These are phyloP conservation scores for Paracyclopina nana DNA, from an alignment of 1,140 invertebrate species.

Conservation along the genomic window DNA sequence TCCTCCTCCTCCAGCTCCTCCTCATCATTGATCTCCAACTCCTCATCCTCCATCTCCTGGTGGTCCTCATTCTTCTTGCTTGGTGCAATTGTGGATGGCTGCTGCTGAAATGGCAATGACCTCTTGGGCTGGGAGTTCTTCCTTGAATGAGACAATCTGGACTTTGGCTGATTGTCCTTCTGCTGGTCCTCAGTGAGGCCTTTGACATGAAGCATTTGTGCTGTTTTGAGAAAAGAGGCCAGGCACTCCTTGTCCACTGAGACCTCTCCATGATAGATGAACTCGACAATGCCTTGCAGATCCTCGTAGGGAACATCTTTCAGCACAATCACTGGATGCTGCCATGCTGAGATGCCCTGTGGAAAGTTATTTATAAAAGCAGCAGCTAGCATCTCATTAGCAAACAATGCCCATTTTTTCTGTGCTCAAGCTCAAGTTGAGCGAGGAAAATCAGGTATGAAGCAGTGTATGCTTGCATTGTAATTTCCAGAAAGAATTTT, in stretches of 20 bases:
- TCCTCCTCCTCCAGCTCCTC: neutral
- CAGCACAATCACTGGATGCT: conserved; percentile 65
- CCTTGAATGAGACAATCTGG: neutral
- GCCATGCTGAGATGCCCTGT: conserved; percentile 35
- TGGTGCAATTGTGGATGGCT: no score
- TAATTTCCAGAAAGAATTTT: no score
- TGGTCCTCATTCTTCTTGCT: neutral
- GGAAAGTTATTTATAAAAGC: no score
- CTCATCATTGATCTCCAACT: neutral
- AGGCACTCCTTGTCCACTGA: conserved; percentile 81
- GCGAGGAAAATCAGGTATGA: no score
- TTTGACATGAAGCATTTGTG: conserved; percentile 74
- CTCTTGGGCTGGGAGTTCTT: conserved; percentile 1
- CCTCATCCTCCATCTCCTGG: neutral
- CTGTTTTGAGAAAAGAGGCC: conserved; percentile 69
- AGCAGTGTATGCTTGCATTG: no score
- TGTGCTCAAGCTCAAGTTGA: no score
- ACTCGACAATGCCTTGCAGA: conserved; percentile 38
- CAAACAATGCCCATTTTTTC: neutral
- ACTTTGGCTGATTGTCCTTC: conserved; percentile 1
- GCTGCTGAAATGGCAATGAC: no score
- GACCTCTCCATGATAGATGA: conserved; percentile 51
- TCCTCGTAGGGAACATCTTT: conserved; percentile 59
- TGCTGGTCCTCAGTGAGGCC: conserved; percentile 54
- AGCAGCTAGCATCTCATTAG: neutral